Evolutionary conservation across 1,140 invertebrate genomes (phyloP), one percentile per base, ranked within the genome.

Genomic region (Drosophila sulfurigaster): DNA sequence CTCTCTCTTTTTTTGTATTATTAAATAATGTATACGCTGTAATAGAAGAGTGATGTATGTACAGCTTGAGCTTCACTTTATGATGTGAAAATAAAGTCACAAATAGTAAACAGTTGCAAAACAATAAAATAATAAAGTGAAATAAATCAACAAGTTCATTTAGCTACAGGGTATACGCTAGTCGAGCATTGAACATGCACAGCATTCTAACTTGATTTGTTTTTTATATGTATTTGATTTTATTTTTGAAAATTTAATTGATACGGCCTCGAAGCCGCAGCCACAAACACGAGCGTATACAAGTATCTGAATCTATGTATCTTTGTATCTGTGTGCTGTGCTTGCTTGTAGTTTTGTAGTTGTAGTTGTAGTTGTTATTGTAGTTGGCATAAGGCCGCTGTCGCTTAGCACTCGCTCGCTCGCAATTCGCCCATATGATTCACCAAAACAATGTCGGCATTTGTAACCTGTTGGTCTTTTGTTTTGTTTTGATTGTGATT

Each of bases 381-480:
- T 63, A 38, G 48, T 30, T 64, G 45, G 13, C 30, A 46, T 59
- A 49, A 49, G 59, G 46, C 32, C 35, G 62, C 49, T 30, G 62
- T 35, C 15, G 46, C 46, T 62, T 62, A n/a, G 8, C 38, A 43
- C 20, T 4, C 20, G 20, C 20, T 25, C 20, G 20, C 16, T 62
- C 13, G 35, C 62, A 51, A 51, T 30, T 67, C 11, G 57, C 11
- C 57, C 41, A 64, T 28, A 45, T 74, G 71, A 68, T 74, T 74
- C 71, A 74, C 45, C 62, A 30, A 28, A 77, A 85, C 81, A 81
- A 85, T 80, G 78, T 65, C 81, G 65, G 52, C 51, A 13, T 46
- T 76, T 62, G 81, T 73, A 78, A 85, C 73, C 78, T 83, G 75
- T 80, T 77, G 49, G 35, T 16, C 30, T 67, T 51, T 52, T 32